Evolutionary conservation across 2,888 invertebrate species (phyloP).

Genomic region (Calephelis perditalis): DNA sequence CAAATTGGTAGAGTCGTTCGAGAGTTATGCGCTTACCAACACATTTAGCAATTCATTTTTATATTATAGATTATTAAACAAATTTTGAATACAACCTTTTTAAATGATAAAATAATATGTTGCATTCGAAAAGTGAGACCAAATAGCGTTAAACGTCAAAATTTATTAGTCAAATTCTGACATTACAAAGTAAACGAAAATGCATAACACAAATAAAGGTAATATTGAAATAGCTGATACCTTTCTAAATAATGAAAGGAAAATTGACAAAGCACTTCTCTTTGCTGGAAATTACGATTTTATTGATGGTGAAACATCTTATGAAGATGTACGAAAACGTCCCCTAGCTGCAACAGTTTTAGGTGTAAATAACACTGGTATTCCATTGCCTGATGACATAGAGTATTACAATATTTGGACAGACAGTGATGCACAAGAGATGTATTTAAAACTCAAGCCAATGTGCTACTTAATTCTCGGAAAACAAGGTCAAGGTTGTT

Average conservation of each 20-base stretch:
- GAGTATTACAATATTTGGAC: conserved; percentile 57
- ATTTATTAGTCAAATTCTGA: conserved; percentile 1
- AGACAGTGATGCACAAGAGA: conserved; percentile 70
- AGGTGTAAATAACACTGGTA: conserved; percentile 56
- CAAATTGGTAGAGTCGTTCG: no score
- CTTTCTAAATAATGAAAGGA: conserved; percentile 36
- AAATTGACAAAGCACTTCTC: conserved; percentile 37
- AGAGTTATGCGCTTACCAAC: no score
- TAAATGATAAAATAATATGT: no score
- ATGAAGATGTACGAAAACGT: conserved; percentile 26
- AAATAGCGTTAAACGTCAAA: background rate
- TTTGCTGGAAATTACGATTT: conserved; percentile 39
- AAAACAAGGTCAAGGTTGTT: conserved; percentile 76
- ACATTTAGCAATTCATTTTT: no score
- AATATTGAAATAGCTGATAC: conserved; percentile 46
- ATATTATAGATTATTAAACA: no score
- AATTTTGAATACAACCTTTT: no score
- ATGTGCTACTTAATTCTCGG: conserved; percentile 78
- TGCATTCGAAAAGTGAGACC: no score
- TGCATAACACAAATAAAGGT: conserved; percentile 33
- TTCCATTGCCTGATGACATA: conserved; percentile 39
- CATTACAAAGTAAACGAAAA: background rate
- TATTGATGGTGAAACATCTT: conserved; percentile 29
- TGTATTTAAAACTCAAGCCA: conserved; percentile 69
- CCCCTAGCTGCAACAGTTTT: conserved; percentile 53